Percentiles rank a stretch among this genome's conserved stretches.
phyloP scores from a whole-genome alignment of 2,797 vertebrate species.

The Falco biarmicus region DNA sequence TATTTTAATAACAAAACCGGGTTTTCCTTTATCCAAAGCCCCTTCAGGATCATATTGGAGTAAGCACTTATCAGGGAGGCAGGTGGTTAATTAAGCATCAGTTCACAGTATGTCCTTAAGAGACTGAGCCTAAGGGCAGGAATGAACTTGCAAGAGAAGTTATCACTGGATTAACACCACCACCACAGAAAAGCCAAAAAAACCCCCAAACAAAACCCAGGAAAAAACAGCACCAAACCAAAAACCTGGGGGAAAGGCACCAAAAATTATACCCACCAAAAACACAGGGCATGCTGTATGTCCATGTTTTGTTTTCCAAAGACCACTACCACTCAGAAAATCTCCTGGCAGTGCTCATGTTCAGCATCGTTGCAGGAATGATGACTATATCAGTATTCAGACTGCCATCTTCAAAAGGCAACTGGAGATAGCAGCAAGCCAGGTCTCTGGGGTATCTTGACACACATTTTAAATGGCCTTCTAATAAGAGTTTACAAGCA shows the following conservation, averaged over 20 bases:
- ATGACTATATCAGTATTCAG: background rate
- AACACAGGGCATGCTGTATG: background rate
- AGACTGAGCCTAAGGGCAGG: slow-evolving; percentile 41
- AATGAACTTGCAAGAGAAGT: slow-evolving; percentile 29
- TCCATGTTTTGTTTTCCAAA: background rate
- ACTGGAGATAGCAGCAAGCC: background rate
- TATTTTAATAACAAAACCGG: background rate
- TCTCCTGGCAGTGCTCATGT: accelerated
- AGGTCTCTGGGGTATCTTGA: background rate
- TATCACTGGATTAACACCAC: background rate
- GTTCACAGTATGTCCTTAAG: slow-evolving; percentile 41
- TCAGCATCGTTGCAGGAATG: accelerated
- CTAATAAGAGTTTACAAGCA: background rate
- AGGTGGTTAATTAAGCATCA: slow-evolving; percentile 67
- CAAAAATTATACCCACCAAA: background rate
- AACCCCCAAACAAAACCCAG: too few relatives aligned
- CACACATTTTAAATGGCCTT: slow-evolving; percentile 9
- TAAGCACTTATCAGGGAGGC: background rate
- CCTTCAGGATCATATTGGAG: background rate
- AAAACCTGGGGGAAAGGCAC: background rate
- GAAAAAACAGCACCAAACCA: too few relatives aligned
- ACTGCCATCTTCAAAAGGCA: background rate
- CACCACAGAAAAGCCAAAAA: background rate
- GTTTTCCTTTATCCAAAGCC: background rate
- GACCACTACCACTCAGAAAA: accelerated